These are phyloP conservation scores for Scolopax bukidnonensis DNA, from an alignment of 2,797 vertebrate genomes.

Conservation along the genomic window DNA sequence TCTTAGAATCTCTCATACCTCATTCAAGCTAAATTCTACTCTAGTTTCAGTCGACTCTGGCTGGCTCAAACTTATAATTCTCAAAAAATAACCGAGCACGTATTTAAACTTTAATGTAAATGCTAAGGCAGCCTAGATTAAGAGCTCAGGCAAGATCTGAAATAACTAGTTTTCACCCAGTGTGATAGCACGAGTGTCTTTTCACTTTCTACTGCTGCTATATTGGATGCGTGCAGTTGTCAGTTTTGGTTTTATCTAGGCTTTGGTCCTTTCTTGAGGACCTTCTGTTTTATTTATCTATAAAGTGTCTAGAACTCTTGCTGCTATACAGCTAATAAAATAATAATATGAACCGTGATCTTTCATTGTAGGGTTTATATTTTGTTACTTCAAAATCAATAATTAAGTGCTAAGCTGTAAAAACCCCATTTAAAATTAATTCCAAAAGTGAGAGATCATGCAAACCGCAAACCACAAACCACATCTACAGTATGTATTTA, in stretches of 20 bases:
- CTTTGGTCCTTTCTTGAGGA: neutral
- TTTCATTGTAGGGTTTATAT: neutral
- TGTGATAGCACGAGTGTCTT: neutral
- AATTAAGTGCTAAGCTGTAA: slow-evolving; percentile 17
- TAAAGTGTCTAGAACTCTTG: neutral
- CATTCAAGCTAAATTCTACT: neutral
- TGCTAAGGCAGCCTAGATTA: neutral
- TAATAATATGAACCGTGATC: neutral
- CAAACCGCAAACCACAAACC: neutral
- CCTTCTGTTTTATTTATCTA: neutral
- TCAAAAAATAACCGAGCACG: neutral
- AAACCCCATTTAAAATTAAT: neutral
- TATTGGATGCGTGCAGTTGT: neutral
- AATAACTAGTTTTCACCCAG: neutral
- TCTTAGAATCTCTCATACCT: neutral
- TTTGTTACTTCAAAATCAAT: slow-evolving; percentile 45
- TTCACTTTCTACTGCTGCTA: neutral
- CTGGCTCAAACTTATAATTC: neutral
- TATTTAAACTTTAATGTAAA: neutral
- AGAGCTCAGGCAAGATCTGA: neutral
- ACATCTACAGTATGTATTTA: neutral
- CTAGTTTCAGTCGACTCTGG: neutral
- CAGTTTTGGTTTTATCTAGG: neutral
- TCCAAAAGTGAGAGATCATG: neutral
- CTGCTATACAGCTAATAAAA: neutral